phyloP scores from a whole-genome alignment of 2,113 vertebrate species.

The Hirundichthys speculiger region DNA sequence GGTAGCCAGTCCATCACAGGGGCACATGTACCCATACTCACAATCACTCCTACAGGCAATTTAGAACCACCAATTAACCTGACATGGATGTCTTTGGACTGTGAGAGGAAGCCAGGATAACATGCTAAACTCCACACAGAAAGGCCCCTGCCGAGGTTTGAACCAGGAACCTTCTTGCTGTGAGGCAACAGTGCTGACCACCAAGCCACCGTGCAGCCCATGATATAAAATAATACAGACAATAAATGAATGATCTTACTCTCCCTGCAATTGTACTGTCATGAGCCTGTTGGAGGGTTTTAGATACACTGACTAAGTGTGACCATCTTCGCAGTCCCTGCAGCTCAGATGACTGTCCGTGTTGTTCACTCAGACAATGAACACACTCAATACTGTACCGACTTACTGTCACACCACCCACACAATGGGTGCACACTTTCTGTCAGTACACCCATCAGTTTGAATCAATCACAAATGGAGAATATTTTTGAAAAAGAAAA shows the following conservation, averaged over 20 bases:
- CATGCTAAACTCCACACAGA: too few relatives aligned
- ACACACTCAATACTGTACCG: slow-evolving; percentile 20
- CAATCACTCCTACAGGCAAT: too few relatives aligned
- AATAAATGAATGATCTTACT: slow-evolving; percentile 30
- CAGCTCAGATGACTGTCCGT: slow-evolving; percentile 30
- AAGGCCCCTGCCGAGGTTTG: too few relatives aligned
- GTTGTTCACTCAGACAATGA: slow-evolving; percentile 28
- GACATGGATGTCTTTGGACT: too few relatives aligned
- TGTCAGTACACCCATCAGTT: slow-evolving; percentile 22
- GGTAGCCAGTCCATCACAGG: too few relatives aligned
- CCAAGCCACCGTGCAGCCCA: too few relatives aligned
- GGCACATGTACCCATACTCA: too few relatives aligned
- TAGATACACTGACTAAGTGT: slow-evolving; percentile 32
- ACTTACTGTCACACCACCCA: slow-evolving; percentile 6
- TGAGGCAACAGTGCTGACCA: too few relatives aligned
- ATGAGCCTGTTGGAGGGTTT: slow-evolving; percentile 10
- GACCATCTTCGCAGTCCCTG: slow-evolving; percentile 43
- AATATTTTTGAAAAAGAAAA: too few relatives aligned
- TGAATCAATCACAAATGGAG: background rate
- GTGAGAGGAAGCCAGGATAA: too few relatives aligned
- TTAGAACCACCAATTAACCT: too few relatives aligned
- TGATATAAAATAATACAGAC: background rate
- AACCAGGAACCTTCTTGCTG: too few relatives aligned
- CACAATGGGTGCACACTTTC: slow-evolving; percentile 7
- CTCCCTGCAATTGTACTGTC: slow-evolving; percentile 27